phyloP scores from a whole-genome alignment of 2,113 vertebrate genomes.

The Donacobius atricapilla region DNA sequence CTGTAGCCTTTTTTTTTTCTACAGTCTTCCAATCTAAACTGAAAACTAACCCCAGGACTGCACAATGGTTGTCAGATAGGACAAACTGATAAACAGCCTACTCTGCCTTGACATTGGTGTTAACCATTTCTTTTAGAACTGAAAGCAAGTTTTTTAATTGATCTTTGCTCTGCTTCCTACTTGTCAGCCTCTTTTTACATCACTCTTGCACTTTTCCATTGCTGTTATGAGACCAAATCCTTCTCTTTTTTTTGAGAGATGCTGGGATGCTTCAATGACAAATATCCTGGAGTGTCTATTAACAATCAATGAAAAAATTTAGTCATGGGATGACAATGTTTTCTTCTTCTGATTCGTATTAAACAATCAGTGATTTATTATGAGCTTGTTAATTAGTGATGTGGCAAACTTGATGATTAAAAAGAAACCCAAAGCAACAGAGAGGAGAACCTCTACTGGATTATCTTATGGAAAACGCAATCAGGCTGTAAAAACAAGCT shows the following conservation, averaged over 20 bases:
- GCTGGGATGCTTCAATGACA: neutral
- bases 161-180: neutral
- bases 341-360: neutral
- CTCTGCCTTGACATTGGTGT: neutral
- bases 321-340: neutral
- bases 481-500: conserved; percentile 44
- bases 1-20: neutral
- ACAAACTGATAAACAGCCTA: neutral
- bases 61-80: neutral
- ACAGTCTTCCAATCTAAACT: neutral
- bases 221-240: neutral
- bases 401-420: conserved; percentile 2
- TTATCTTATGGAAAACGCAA: conserved; percentile 55
- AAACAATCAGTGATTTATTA: conserved; percentile 44
- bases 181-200: neutral
- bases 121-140: neutral
- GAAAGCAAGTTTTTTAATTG: neutral
- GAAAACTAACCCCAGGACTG: neutral
- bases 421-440: conserved; percentile 27
- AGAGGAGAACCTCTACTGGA: conserved; percentile 39
- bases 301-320: neutral
- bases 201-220: neutral
- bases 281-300: neutral
- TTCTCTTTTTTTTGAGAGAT: neutral
- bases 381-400: conserved; percentile 24